Base-by-base conservation (phyloP, 2,113 vertebrate species). In the Psammodynastes pulverulentus region DNA sequence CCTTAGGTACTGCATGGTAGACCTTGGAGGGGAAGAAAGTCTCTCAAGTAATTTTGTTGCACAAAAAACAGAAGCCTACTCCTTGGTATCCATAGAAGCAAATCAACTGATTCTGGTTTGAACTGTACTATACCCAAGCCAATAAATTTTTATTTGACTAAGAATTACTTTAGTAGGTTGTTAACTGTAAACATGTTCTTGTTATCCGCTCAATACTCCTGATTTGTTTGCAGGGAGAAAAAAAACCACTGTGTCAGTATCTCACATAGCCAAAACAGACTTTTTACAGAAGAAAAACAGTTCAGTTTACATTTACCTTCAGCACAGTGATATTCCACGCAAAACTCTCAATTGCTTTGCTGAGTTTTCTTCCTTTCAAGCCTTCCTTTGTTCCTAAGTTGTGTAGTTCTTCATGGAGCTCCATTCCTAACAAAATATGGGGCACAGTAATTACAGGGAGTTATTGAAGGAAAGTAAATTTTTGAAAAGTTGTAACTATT, bases 321-420 rank as follows among this genome's bases (percentile, higher is more conserved):
- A 98, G 72, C 52, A 98, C 98, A 15, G 98, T 98, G 92, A 98
- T 98, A 93, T 98, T 98, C 98, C 98, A 98, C 0, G 98, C 98
- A 95, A 98, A 98, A 95, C 98, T 98, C 93, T 98, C 98, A 51
- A 97, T 96, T 13, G 98, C 98, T 96, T 98, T 98, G 94, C 97
- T 98, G 92, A 98, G 96, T 95, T 98, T 98, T 93, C 97, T 97
- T 95, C 97, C 98, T 95, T 98, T 98, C 84, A 98, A 92, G 88
- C 98, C 98, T 95, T 98, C 98, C 93, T 98, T 98, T 53, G 97
- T 96, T 13, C 97, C 98, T 0, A 98, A 94, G 89, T 97, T 97
- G 94, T 98, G 98, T 93, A 98, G 97, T 51, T 98, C 98, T 94
- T 98, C 98, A 0, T 97, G 98, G 93, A 98, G 98, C 93, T 98